phyloP scores from a whole-genome alignment of 2,113 vertebrate genomes.

The Pachyramphus minor region DNA sequence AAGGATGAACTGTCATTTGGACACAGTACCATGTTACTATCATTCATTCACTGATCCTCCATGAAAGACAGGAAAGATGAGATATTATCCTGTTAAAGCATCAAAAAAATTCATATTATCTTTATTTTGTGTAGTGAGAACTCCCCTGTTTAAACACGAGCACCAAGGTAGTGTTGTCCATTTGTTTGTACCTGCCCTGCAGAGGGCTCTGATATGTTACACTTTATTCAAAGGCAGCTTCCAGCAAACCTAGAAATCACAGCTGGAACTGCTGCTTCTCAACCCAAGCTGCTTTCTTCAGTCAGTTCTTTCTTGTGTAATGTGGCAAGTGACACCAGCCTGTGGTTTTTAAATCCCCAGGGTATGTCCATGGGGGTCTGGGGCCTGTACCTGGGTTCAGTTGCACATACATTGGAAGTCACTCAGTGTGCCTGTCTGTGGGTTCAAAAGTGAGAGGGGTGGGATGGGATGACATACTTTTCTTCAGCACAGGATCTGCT shows the following conservation, averaged over 20 bases:
- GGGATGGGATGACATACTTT: not conserved
- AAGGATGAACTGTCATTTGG: not conserved
- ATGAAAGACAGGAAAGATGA: not conserved
- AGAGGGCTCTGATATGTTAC: not conserved
- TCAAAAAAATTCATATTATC: not conserved
- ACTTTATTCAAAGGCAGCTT: not conserved
- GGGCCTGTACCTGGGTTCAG: not conserved
- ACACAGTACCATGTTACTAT: not conserved
- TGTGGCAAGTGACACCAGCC: not conserved
- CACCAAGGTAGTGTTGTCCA: not conserved
- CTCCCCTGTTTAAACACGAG: not conserved
- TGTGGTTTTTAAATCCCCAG: not conserved
- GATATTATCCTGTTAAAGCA: not conserved
- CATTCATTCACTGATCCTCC: not conserved
- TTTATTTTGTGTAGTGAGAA: not conserved
- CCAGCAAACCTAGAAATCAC: not conserved
- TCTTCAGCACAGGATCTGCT: not conserved
- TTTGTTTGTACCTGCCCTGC: not conserved
- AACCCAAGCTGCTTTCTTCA: not conserved
- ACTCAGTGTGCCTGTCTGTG: not conserved
- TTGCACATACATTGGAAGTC: not conserved
- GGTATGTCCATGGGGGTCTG: not conserved
- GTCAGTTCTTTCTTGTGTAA: not conserved
- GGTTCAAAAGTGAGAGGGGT: not conserved
- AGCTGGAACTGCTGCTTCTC: not conserved